A percentile compares a stretch with the other conserved stretches of the same genome.
Conservation (phyloP, 2,888 invertebrate species). For the Siphlonurus alternatus region DNA sequence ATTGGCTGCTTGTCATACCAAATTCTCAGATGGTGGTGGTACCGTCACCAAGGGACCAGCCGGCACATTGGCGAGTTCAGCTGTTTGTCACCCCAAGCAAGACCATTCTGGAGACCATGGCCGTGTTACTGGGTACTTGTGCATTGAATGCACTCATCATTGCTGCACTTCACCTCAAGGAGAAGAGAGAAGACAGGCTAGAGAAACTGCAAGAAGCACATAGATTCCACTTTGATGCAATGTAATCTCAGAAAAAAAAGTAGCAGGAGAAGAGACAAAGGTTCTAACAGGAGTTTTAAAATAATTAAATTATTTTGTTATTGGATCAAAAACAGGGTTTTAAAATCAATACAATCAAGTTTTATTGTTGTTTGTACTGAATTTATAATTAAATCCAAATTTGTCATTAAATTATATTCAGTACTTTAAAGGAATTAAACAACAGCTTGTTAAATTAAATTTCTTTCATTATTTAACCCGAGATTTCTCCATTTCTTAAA, state of each 20-base stretch:
- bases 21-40: slow-evolving; percentile 96
- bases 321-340: no score
- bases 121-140: slow-evolving; percentile 73
- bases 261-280: background rate
- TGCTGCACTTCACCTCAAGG: slow-evolving; percentile 74
- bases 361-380: no score
- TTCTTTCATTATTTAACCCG: no score
- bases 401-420: no score
- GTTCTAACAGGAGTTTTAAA: background rate
- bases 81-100: slow-evolving; percentile 91
- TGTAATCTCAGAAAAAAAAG: slow-evolving; percentile 32
- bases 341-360: background rate
- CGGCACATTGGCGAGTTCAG: slow-evolving; percentile 73
- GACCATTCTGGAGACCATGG: slow-evolving; percentile 78
- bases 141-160: slow-evolving; percentile 72
- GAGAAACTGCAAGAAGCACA: slow-evolving; percentile 66
- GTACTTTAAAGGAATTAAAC: no score
- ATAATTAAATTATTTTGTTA: background rate
- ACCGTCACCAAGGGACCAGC: slow-evolving; percentile 61
- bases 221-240: slow-evolving; percentile 72
- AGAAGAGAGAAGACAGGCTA: slow-evolving; percentile 62
- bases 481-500: no score
- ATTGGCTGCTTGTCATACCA: slow-evolving; percentile 87
- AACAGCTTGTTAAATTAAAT: no score
- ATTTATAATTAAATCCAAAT: no score